phyloP scores from a whole-genome alignment of 2,113 vertebrate species.

The Sinocyclocheilus grahami region DNA sequence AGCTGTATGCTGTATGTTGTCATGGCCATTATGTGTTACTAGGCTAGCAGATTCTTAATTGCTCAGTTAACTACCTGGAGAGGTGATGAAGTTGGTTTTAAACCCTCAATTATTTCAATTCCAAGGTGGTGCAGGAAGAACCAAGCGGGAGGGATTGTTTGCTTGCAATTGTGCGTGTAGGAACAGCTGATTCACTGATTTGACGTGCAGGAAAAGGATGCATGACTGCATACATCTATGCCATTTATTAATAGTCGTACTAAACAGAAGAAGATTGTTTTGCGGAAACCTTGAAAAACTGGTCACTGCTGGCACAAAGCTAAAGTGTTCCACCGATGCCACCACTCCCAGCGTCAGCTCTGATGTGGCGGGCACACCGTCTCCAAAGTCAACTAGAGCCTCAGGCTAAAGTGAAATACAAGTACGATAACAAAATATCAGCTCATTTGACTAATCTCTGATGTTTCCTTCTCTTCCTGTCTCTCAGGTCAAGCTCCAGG shows the following conservation, averaged over 20 bases:
- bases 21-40: conserved; percentile 33
- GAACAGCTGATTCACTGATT: conserved; percentile 41
- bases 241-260: conserved; percentile 17
- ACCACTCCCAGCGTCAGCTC: conserved; percentile 46
- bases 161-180: conserved; percentile 7
- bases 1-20: conserved; percentile 52
- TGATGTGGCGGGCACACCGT: conserved; percentile 36
- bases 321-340: conserved; percentile 41
- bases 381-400: conserved; percentile 12
- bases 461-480: conserved; percentile 60
- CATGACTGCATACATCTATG: not conserved
- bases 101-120: conserved; percentile 49
- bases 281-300: conserved; percentile 34
- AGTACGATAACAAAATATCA: conserved; percentile 20
- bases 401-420: conserved; percentile 8
- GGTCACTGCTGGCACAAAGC: conserved; percentile 42
- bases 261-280: conserved; percentile 25
- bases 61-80: conserved; percentile 18
- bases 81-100: conserved; percentile 42
- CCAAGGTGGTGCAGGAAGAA: conserved; percentile 38
- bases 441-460: conserved; percentile 36
- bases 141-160: conserved; percentile 14
- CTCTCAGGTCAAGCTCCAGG: conserved; percentile 79
- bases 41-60: conserved; percentile 38
- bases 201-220: conserved; percentile 37